phyloP scores from a whole-genome alignment of 2,113 vertebrate genomes.

The Phaethornis superciliosus region DNA sequence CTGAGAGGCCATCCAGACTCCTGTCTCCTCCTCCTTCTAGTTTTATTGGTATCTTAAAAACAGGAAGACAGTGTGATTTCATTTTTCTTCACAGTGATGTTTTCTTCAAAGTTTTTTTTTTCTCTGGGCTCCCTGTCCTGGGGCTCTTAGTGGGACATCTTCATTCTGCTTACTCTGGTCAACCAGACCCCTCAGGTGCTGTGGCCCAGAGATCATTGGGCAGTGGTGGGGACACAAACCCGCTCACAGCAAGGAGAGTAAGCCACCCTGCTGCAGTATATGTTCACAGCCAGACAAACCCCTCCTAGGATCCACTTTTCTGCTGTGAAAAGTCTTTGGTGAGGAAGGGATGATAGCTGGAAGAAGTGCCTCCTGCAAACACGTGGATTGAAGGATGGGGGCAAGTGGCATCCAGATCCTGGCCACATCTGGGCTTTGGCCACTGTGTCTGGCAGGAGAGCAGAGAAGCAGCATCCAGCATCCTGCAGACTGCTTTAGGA shows the following conservation, averaged over 20 bases:
- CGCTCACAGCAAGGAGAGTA: not conserved
- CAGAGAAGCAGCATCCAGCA: not conserved
- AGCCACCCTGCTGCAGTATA: not conserved
- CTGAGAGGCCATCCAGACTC: not conserved
- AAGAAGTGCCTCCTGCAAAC: not conserved
- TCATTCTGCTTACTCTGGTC: not conserved
- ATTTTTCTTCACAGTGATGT: not conserved
- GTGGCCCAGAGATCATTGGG: not conserved
- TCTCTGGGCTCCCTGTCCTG: not conserved
- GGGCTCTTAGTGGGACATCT: not conserved
- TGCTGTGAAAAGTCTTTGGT: not conserved
- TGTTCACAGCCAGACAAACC: not conserved
- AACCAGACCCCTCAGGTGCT: not conserved
- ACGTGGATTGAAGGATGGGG: accelerated
- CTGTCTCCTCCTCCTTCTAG: not conserved
- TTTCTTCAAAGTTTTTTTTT: not conserved
- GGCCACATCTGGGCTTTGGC: accelerated
- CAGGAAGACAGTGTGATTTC: not conserved
- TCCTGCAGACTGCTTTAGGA: not conserved
- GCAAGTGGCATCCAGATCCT: not conserved
- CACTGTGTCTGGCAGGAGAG: not conserved
- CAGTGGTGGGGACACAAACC: not conserved
- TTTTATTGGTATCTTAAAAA: not conserved
- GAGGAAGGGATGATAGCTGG: not conserved
- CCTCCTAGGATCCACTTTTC: not conserved